phyloP scores from a whole-genome alignment of 2,888 invertebrate species.

The Amorpha juglandis region DNA sequence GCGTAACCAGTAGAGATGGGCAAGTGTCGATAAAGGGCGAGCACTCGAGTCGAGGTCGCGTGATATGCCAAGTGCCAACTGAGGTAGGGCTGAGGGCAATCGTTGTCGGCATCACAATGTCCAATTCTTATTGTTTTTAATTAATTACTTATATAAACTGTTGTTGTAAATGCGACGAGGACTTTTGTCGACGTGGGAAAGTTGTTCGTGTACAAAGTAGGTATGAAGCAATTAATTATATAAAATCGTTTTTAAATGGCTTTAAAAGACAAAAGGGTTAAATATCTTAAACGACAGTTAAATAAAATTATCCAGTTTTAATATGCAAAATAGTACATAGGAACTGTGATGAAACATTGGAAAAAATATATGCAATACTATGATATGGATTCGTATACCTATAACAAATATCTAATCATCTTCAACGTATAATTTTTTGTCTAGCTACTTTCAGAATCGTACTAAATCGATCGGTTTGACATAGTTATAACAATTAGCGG shows the following conservation, averaged over 20 bases:
- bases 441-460: background rate
- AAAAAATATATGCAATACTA: slow-evolving; percentile 6
- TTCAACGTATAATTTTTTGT: background rate
- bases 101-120: slow-evolving; percentile 49
- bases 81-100: slow-evolving; percentile 47
- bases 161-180: slow-evolving; percentile 15
- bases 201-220: slow-evolving; percentile 13
- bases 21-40: slow-evolving; percentile 44
- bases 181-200: slow-evolving; percentile 24
- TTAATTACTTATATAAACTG: slow-evolving; percentile 28
- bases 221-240: slow-evolving; percentile 23
- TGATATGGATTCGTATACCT: no score
- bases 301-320: slow-evolving; percentile 11
- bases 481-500: background rate
- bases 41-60: slow-evolving; percentile 61
- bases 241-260: slow-evolving; percentile 10
- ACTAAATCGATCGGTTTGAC: background rate
- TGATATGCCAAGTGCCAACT: slow-evolving; percentile 74
- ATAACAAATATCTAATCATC: no score
- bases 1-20: slow-evolving; percentile 32
- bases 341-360: background rate
- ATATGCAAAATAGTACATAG: slow-evolving; percentile 7
- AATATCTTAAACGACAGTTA: background rate
- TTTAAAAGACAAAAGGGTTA: background rate
- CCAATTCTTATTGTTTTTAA: slow-evolving; percentile 55